Base-by-base conservation (phyloP, 2,888 invertebrate species). In the Pherbina coryleti region DNA sequence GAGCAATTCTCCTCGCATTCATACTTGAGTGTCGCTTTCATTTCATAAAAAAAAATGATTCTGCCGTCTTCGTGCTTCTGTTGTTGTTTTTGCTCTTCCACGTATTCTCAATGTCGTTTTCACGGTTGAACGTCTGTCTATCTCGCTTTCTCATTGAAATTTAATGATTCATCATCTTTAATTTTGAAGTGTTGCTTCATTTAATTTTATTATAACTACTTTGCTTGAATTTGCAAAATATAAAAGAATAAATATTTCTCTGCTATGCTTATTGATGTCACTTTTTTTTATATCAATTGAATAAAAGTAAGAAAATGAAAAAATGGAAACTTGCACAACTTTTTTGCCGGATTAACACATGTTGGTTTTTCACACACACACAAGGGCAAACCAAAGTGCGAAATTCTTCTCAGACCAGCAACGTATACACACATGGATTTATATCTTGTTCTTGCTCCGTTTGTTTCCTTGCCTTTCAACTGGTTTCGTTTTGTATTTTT, bases 81-180 rank as follows among this genome's bases (percentile, higher is more conserved):
- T 64, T 64, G 14, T 11, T 44, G 44, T 22, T 67, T 5, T 49
- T 28, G 49, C 51, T 37, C 19, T 71, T 14, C 19, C 17, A 74
- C 51, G 25, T 74, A 9, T 34, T 57, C n/a, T 28, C 19, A 34
- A 19, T 70, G 70, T 53, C 70, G 51, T 53, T 25, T n/a, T 49
- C 55, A 17, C 49, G 31, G 51, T 31, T 67, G 55, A 14, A 53
- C 17, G n/a, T 31, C 55, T n/a, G 37, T 67, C 53, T 34, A n/a
- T 75, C 66, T 57, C 60, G 37, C 22, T 69, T 22, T 55, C 31
- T 57, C 67, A 31, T 11, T 55, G 31, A 49, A 75, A 75, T 76
- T 64, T 76, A 44, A 76, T 69, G 75, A 76, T 69, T 76, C 75
- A 69, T 76, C 75, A 69, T 37, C 31, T 74, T 74, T 64, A 74